Conservation (phyloP, 2,113 vertebrate genomes). For the Mus pahari region DNA sequence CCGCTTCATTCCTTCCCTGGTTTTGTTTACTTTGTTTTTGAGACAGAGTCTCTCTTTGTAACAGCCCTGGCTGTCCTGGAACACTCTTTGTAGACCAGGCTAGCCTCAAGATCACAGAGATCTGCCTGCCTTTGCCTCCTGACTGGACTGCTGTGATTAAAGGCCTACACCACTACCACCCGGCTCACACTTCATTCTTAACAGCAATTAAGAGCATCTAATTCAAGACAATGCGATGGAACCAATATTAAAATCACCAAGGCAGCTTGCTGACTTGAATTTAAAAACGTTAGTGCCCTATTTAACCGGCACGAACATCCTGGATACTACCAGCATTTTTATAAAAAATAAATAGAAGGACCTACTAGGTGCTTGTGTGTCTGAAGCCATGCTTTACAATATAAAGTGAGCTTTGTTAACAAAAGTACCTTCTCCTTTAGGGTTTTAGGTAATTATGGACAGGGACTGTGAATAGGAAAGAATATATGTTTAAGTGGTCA, state of each 20-base stretch:
- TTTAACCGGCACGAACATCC: neutral
- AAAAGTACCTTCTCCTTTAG: neutral
- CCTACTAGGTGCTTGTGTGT: neutral
- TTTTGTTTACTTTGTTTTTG: neutral
- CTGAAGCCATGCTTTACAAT: neutral
- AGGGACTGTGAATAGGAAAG: neutral
- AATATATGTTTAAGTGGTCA: neutral
- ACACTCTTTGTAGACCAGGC: neutral
- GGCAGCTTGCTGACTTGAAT: conserved; percentile 40
- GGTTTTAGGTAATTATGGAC: neutral
- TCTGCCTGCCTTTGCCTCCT: neutral
- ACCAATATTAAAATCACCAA: neutral
- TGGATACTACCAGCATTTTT: neutral
- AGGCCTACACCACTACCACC: neutral
- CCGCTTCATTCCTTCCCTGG: neutral
- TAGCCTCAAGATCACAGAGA: neutral
- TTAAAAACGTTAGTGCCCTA: neutral
- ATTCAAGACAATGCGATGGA: neutral
- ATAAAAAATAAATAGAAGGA: conserved; percentile 29
- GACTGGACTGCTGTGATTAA: neutral
- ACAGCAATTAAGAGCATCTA: neutral
- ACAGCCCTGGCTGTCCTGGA: neutral
- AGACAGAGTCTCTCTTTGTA: neutral
- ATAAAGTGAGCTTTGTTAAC: conserved; percentile 30
- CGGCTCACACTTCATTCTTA: neutral